These are phyloP conservation scores for Troides oblongomaculatus DNA, from an alignment of 2,888 invertebrate species.

Conservation along the genomic window DNA sequence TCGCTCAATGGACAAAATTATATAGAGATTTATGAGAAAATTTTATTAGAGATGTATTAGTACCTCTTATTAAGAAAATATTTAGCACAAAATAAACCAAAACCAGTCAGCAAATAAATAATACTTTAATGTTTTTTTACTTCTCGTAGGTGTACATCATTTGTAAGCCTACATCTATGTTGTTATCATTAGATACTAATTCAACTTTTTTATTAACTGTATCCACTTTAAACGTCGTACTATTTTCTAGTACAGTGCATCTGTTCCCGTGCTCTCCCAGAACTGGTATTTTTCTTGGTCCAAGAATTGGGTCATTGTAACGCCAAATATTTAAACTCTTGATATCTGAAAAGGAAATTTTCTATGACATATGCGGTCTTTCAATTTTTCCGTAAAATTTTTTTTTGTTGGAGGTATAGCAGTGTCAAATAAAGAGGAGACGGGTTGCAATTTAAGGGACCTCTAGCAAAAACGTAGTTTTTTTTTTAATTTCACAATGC, in stretches of 20 bases:
- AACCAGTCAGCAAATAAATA: not conserved
- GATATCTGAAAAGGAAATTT: conserved; percentile 74
- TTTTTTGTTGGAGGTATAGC: too few relatives aligned
- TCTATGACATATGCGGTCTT: not conserved
- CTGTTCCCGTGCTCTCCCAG: conserved; percentile 83
- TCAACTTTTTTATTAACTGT: conserved; percentile 62
- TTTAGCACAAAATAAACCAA: too few relatives aligned
- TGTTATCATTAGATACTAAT: conserved; percentile 65
- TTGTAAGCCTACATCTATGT: conserved; percentile 73
- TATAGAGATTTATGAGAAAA: too few relatives aligned
- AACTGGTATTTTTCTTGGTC: conserved; percentile 87
- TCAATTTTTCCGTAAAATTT: too few relatives aligned
- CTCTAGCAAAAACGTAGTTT: too few relatives aligned
- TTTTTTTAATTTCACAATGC: too few relatives aligned
- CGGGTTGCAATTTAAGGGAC: too few relatives aligned
- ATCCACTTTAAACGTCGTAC: conserved; percentile 76
- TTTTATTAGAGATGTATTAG: too few relatives aligned
- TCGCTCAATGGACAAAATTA: too few relatives aligned
- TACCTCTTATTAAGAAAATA: too few relatives aligned
- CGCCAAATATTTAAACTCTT: conserved; percentile 85
- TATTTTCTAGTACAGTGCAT: conserved; percentile 75
- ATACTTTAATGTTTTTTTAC: conserved; percentile 37
- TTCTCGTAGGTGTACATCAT: conserved; percentile 76
- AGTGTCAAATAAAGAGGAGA: too few relatives aligned
- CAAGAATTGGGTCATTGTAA: conserved; percentile 86